Conservation (phyloP, 2,113 vertebrate genomes). For the Aegotheles bennettii region DNA sequence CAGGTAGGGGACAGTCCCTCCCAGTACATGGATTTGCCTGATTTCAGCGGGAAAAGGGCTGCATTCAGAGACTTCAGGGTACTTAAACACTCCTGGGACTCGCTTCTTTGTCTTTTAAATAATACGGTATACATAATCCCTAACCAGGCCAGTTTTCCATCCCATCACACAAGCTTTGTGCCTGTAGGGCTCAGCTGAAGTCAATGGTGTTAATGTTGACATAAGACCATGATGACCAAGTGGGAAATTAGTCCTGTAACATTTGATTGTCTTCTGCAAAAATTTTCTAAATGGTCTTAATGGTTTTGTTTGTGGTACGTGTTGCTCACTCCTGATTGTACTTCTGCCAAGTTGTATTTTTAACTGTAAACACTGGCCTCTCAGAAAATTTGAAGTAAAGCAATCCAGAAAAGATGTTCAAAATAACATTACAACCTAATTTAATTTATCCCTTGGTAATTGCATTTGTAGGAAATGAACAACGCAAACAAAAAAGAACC, state of each 20-base stretch:
- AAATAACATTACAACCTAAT: constrained; percentile 63
- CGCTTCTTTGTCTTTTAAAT: constrained; percentile 25
- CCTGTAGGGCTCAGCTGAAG: constrained; percentile 29
- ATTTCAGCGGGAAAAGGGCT: constrained; percentile 3
- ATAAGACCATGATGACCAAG: constrained; percentile 27
- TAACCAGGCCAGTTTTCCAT: neutral
- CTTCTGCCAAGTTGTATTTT: constrained; percentile 56
- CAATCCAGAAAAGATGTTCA: constrained; percentile 58
- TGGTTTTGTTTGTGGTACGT: constrained; percentile 43
- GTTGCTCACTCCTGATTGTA: constrained; percentile 53
- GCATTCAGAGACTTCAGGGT: neutral
- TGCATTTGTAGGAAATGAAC: constrained; percentile 67
- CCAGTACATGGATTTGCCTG: neutral
- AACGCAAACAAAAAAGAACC: constrained; percentile 43
- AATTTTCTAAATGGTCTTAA: constrained; percentile 24
- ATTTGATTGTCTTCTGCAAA: constrained; percentile 37
- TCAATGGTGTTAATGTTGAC: constrained; percentile 53
- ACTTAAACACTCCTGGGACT: neutral
- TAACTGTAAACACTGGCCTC: constrained; percentile 58
- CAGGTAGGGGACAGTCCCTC: neutral
- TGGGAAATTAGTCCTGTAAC: constrained; percentile 13
- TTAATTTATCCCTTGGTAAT: constrained; percentile 64
- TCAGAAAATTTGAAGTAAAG: constrained; percentile 51
- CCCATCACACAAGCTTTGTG: neutral
- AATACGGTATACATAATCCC: neutral